These are phyloP conservation scores for Apodemia duryi DNA, from an alignment of 2,888 invertebrate species.

Conservation along the genomic window DNA sequence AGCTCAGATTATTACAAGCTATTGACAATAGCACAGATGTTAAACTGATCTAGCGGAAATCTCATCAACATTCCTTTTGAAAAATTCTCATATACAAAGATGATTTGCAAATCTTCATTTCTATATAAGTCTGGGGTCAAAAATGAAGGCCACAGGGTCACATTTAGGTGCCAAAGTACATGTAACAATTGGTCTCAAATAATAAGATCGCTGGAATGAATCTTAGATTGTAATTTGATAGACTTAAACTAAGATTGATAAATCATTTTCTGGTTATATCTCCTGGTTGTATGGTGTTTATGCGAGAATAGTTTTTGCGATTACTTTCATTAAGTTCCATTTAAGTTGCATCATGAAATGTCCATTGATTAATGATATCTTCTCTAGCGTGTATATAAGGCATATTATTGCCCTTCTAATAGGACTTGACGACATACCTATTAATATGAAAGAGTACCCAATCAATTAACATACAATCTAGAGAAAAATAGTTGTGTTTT, in stretches of 20 bases:
- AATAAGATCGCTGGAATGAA: conserved; percentile 53
- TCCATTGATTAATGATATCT: conserved; percentile 55
- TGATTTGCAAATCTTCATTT: conserved; percentile 33
- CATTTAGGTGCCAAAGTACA: conserved; percentile 38
- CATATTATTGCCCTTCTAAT: conserved; percentile 26
- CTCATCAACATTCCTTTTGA: conserved; percentile 29
- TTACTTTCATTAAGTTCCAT: conserved; percentile 45
- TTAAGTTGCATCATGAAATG: conserved; percentile 36
- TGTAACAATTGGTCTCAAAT: conserved; percentile 51
- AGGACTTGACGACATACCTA: background rate
- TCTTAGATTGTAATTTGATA: conserved; percentile 58
- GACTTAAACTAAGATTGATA: conserved; percentile 54
- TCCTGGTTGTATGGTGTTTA: conserved; percentile 30
- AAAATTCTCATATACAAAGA: conserved; percentile 27
- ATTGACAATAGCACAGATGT: conserved; percentile 29
- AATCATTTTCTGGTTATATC: conserved; percentile 43
- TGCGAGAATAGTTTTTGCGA: conserved; percentile 43
- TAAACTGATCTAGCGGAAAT: conserved; percentile 27
- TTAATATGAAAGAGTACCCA: no score
- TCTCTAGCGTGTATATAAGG: conserved; percentile 29
- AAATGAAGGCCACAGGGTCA: conserved; percentile 42
- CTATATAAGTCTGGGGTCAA: conserved; percentile 26
- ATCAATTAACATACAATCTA: no score
- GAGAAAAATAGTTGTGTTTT: no score
- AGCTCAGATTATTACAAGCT: conserved; percentile 40